Base-by-base conservation (phyloP, 2,888 invertebrate species). In the Melikaiella ostensackeni region DNA sequence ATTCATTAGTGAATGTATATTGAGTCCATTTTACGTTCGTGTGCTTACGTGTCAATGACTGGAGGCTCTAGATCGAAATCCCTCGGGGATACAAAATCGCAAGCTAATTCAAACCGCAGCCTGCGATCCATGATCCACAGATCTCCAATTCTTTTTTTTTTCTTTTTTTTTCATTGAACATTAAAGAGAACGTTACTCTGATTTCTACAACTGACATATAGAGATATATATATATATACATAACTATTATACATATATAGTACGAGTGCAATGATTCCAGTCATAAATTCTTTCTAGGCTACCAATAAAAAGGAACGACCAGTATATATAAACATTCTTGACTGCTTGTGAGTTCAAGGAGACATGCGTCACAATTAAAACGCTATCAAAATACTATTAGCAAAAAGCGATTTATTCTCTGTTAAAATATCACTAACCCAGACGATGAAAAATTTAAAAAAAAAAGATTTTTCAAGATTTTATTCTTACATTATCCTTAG, bases 21-120 rank as follows among this genome's bases (percentile, higher is more conserved):
- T 30, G 19, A 61, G 27, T 61, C 4, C 30, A 61, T 61, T 30
- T 61, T 61, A 30, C 30, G 16, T 30, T 27, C 6, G 27, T 30
- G 19, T 61, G 16, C 77, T 76, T 79, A 75, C 79, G 74, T 75
- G 79, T 75, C 75, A 81, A 85, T 85, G 83, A 84, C 85, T 85
- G 21, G 81, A 81, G 85, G 84, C 84, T 84, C 85, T 85, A 82
- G 83, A 84, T 85, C 83, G 82, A 77, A 78, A 80, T 76, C 80
- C 82, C 84, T 83, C 74, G 80, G 64, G 84, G 85, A 78, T 80
- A 83, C n/a, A 35, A 61, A 64, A 38, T 50, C 50, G n/a, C 21
- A 64, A 42, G 64, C 38, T 64, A 64, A 42, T 64, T 27, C 42
- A 42, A 42, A 64, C 24, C 38, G 38, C 38, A 64, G 24, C 21